Evolutionary conservation across 2,888 invertebrate species (phyloP), one percentile per base, ranked within the genome.

Genomic region (Portevinia maculata): DNA sequence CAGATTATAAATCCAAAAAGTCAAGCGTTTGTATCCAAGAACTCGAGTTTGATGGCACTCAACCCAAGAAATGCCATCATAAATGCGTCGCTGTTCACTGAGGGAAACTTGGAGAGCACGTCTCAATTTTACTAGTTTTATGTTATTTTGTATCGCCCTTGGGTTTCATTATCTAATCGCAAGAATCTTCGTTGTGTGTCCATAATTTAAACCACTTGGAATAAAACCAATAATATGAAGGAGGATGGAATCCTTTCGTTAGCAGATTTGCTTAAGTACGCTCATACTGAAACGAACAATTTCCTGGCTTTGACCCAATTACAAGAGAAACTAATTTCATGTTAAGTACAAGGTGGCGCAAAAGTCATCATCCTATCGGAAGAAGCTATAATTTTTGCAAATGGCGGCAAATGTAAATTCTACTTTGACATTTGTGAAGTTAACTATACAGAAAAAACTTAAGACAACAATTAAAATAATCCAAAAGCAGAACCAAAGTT

Each of bases 281-380:
- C 46, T 50, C 39, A 44, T 39, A 48, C 41, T 50, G 17, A 48
- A 9, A 15, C 37, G 17, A 41, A 11, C 48, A 24, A 50, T 19
- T 11, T n/a, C 7, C 19, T 70, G 57, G 62, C 69, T 74, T 59
- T 76, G 81, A 71, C 70, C 76, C 76, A 76, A 81, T 81, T 81
- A 75, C 59, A 44, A n/a, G 6, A 44, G 64, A 67, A 65, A 60
- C 71, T 53, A 69, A 75, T 75, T 75, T 39, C 37, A 64, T 59
- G 64, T 70, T 75, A 76, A 81, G 65, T 71, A 70, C 34, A n/a
- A n/a, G n/a, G n/a, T n/a, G n/a, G n/a, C n/a, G n/a, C n/a, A n/a
- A n/a, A n/a, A n/a, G n/a, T n/a, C n/a, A n/a, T n/a, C n/a, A n/a
- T n/a, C n/a, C n/a, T n/a, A n/a, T n/a, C n/a, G n/a, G n/a, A n/a